These are phyloP conservation scores for Menidia menidia DNA, from an alignment of 2,797 vertebrate species.

Conservation along the genomic window DNA sequence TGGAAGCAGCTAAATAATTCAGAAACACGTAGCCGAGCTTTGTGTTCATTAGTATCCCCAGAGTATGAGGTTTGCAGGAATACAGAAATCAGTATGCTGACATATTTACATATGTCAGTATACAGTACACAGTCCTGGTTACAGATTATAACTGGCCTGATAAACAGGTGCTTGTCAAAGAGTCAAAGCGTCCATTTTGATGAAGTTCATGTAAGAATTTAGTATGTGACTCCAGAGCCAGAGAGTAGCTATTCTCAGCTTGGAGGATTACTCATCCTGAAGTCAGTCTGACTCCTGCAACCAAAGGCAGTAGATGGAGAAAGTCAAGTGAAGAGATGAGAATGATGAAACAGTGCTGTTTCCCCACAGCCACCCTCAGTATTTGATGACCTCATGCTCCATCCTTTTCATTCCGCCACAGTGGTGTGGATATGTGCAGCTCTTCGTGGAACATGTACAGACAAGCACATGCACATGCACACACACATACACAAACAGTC, in stretches of 20 bases:
- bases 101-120: too few relatives aligned
- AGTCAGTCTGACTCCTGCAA: slow-evolving; percentile 38
- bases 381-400: slow-evolving; percentile 59
- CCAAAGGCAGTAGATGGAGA: slow-evolving; percentile 29
- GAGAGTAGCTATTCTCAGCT: neutral
- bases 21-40: slow-evolving; percentile 18
- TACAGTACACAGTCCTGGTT: too few relatives aligned
- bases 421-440: neutral
- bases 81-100: too few relatives aligned
- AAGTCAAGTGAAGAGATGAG: neutral
- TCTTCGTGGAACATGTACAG: slow-evolving; percentile 8
- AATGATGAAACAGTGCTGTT: slow-evolving; percentile 34
- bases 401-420: slow-evolving; percentile 19
- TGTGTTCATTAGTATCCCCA: slow-evolving; percentile 44
- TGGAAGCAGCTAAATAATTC: slow-evolving; percentile 65
- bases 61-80: neutral
- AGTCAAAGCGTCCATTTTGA: too few relatives aligned
- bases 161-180: too few relatives aligned
- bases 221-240: slow-evolving; percentile 9
- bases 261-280: slow-evolving; percentile 35
- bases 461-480: slow-evolving; percentile 7
- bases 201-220: neutral
- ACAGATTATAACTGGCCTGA: too few relatives aligned
- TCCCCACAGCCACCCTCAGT: slow-evolving; percentile 44
- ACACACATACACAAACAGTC: neutral